A percentile compares a stretch with the other conserved stretches of the same genome.
These are phyloP conservation scores for Pteronotus mesoamericanus DNA, from an alignment of 2,797 vertebrate species.

Conservation along the genomic window DNA sequence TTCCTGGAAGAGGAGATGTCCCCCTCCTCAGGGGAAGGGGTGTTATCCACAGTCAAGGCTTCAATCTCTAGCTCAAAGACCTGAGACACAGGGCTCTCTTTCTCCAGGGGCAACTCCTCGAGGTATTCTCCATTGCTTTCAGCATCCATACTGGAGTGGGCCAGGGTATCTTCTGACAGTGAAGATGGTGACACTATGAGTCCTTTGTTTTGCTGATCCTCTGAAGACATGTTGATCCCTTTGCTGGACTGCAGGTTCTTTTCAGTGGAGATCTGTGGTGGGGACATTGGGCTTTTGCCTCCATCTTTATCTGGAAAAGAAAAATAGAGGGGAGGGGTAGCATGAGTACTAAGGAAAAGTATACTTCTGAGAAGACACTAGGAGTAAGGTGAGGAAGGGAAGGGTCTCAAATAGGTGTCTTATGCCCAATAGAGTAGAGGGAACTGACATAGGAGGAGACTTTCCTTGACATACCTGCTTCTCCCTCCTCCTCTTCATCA, in stretches of 20 bases:
- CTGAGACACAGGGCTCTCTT: conserved; percentile 49
- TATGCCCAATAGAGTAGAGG: neutral
- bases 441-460: neutral
- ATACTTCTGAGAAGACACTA: neutral
- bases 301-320: conserved; percentile 55
- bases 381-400: neutral
- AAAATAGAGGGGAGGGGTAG: neutral
- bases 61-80: conserved; percentile 67
- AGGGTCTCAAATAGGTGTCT: neutral
- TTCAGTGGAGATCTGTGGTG: conserved; percentile 11
- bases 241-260: conserved; percentile 11
- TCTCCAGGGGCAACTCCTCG: conserved; percentile 29
- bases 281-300: neutral
- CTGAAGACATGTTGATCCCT: neutral
- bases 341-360: neutral
- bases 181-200: neutral
- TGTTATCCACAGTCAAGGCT: conserved; percentile 52
- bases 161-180: neutral
- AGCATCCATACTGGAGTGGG: neutral
- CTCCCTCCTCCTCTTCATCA: conserved; percentile 53
- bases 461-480: conserved; percentile 42
- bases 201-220: conserved; percentile 16
- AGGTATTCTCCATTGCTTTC: conserved; percentile 28
- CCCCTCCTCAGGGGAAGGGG: conserved; percentile 57
- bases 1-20: conserved; percentile 53